Evolutionary conservation across 2,797 vertebrate genomes (phyloP).

Genomic region (Hirundo rustica): DNA sequence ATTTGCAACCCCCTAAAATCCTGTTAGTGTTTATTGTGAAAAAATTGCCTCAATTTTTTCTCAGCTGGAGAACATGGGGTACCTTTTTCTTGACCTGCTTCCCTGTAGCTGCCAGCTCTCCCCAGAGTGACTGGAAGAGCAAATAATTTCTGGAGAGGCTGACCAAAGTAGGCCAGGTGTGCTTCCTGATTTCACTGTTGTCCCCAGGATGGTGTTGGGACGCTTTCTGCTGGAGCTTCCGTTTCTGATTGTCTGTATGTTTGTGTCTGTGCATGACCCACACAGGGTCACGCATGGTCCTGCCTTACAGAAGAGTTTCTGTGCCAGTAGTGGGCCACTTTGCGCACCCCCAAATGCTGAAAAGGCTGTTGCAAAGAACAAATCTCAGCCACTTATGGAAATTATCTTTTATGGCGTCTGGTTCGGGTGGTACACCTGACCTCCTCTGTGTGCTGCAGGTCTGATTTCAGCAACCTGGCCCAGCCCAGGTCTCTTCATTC

Average conservation of each 20-base stretch:
- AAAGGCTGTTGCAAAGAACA: neutral
- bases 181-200: neutral
- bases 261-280: neutral
- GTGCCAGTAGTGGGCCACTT: neutral
- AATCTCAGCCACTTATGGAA: neutral
- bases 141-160: neutral
- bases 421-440: neutral
- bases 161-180: conserved; percentile 28
- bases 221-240: conserved; percentile 17
- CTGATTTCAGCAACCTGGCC: neutral
- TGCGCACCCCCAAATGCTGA: neutral
- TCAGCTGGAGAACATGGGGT: conserved; percentile 14
- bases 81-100: neutral
- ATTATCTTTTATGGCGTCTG: neutral
- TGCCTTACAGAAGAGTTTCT: neutral
- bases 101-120: neutral
- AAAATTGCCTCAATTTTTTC: neutral
- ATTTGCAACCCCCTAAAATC: neutral
- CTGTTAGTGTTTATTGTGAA: neutral
- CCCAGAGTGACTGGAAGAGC: neutral
- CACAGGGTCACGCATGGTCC: accelerated
- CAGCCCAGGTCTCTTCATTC: neutral
- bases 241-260: neutral
- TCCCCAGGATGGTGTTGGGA: neutral
- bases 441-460: neutral